Evolutionary conservation across 2,888 invertebrate species (phyloP).

Genomic region (Chorisops tibialis): DNA sequence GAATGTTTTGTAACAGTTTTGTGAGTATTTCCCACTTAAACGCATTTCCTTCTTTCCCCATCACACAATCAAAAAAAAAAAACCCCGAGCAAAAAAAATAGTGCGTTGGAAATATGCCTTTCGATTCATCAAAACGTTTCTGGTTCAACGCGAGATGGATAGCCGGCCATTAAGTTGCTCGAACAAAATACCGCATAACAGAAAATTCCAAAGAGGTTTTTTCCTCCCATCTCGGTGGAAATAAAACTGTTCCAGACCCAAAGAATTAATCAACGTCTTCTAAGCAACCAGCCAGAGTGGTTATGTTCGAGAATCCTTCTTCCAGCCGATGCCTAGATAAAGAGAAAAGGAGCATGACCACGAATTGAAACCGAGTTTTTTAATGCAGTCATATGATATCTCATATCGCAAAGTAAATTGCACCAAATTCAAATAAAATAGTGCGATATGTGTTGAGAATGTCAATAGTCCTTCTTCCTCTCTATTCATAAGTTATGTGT

Average conservation of each 20-base stretch:
- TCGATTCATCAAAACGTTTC: slow-evolving; percentile 25
- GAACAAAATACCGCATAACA: neutral
- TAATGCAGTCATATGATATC: too few relatives aligned
- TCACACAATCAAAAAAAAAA: neutral
- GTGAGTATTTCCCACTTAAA: slow-evolving; percentile 9
- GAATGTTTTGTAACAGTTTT: neutral
- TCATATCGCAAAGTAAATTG: too few relatives aligned
- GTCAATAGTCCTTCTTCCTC: too few relatives aligned
- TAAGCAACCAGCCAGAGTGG: too few relatives aligned
- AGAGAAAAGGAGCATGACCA: too few relatives aligned
- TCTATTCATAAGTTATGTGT: too few relatives aligned
- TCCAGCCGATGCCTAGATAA: too few relatives aligned
- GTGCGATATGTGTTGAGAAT: too few relatives aligned
- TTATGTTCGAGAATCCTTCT: too few relatives aligned
- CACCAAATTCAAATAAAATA: too few relatives aligned
- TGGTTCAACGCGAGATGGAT: slow-evolving; percentile 26
- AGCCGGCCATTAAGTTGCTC: slow-evolving; percentile 21
- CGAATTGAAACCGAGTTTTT: too few relatives aligned
- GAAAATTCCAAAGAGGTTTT: slow-evolving; percentile 5
- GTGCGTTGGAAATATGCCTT: slow-evolving; percentile 22
- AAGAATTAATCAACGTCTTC: slow-evolving; percentile 24
- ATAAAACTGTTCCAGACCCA: slow-evolving; percentile 18
- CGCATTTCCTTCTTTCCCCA: neutral
- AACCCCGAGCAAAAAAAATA: neutral
- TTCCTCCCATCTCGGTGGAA: neutral